A percentile compares a stretch with the other conserved stretches of the same genome.
Evolutionary conservation across 2,888 invertebrate genomes (phyloP).

Genomic region (Chrysodeixis includens): DNA sequence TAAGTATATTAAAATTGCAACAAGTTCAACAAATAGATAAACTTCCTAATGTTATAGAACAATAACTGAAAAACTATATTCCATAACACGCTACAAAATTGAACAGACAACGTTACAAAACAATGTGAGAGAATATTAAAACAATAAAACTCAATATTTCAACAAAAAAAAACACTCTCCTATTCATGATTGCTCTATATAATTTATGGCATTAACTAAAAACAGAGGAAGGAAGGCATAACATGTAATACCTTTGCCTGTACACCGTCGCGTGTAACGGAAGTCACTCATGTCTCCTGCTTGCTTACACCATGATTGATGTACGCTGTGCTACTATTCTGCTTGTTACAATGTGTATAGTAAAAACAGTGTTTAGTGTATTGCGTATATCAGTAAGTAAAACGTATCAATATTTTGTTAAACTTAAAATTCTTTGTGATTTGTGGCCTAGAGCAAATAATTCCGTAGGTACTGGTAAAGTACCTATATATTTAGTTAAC

Average conservation of each 20-base stretch:
- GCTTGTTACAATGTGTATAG: not conserved
- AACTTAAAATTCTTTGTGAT: not conserved
- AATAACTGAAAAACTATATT: not conserved
- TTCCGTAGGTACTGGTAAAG: no score
- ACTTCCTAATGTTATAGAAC: not conserved
- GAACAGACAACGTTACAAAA: not conserved
- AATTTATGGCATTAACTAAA: slow-evolving; percentile 21
- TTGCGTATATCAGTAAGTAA: not conserved
- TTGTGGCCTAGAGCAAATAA: not conserved
- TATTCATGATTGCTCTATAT: no score
- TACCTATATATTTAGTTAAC: no score
- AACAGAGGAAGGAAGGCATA: slow-evolving; percentile 34
- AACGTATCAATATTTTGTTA: no score
- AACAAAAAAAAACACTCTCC: no score
- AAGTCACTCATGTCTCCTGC: slow-evolving; percentile 26
- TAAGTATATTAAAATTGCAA: not conserved
- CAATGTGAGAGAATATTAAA: no score
- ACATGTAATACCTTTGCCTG: slow-evolving; percentile 22
- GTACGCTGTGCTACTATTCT: not conserved
- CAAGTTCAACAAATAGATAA: not conserved
- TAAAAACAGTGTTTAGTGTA: not conserved
- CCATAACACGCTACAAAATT: no score
- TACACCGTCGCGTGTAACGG: slow-evolving; percentile 18
- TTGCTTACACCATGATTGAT: slow-evolving; percentile 27
- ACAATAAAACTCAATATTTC: no score